Conservation (phyloP, 2,797 vertebrate species). For the Cryptoprocta ferox region DNA sequence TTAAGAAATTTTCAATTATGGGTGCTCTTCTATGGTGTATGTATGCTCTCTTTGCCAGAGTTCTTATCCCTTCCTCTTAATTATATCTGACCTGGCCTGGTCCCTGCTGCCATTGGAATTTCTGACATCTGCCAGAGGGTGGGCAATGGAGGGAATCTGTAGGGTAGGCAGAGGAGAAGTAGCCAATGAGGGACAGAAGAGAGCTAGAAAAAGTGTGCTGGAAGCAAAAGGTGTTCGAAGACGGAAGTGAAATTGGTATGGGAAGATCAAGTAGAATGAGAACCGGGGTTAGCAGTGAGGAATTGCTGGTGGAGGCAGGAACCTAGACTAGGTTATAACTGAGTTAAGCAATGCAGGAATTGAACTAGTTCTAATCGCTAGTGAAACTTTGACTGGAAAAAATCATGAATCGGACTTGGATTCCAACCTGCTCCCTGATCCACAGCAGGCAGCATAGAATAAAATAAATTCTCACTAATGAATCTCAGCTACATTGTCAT, state of each 20-base stretch:
- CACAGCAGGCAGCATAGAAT: not conserved
- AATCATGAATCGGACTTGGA: not conserved
- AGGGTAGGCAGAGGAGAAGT: not conserved
- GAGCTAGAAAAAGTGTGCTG: not conserved
- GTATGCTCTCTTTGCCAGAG: slow-evolving; percentile 6
- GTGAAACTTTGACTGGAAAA: not conserved
- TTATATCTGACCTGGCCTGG: not conserved
- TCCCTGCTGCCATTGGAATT: not conserved
- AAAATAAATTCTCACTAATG: slow-evolving; percentile 15
- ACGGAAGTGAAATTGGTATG: not conserved
- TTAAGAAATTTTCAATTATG: not conserved
- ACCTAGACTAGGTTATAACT: not conserved
- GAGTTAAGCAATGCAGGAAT: not conserved
- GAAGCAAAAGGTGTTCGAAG: not conserved
- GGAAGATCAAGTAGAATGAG: not conserved
- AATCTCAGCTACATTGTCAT: not conserved
- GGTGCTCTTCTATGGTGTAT: not conserved
- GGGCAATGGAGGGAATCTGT: not conserved
- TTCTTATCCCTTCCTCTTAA: not conserved
- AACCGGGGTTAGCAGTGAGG: not conserved
- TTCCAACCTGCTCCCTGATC: not conserved
- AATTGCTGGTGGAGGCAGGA: not conserved
- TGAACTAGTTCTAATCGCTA: not conserved
- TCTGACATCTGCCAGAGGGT: not conserved
- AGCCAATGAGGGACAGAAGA: not conserved